Conservation (phyloP, 2,888 invertebrate species). For the Athalia cordata region DNA sequence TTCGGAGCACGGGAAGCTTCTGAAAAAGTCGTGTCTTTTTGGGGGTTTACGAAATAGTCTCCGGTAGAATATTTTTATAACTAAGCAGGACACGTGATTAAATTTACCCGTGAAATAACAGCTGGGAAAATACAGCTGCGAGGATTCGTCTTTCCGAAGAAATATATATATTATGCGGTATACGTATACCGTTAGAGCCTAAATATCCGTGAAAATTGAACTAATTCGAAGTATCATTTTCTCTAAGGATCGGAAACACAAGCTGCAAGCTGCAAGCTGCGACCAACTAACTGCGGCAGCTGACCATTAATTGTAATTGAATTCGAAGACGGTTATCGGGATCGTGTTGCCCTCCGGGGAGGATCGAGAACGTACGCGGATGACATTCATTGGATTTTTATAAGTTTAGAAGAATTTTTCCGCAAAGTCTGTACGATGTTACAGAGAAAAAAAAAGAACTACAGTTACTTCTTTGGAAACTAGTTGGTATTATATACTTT, state of each 20-base stretch:
- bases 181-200: too few relatives aligned
- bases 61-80: too few relatives aligned
- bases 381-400: neutral
- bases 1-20: too few relatives aligned
- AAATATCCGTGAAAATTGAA: too few relatives aligned
- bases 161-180: too few relatives aligned
- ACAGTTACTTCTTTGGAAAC: neutral
- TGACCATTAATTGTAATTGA: constrained; percentile 7
- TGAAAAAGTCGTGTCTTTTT: too few relatives aligned
- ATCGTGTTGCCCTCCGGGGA: neutral
- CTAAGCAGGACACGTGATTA: too few relatives aligned
- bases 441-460: neutral
- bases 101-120: too few relatives aligned
- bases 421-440: neutral
- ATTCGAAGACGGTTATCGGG: neutral
- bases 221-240: neutral
- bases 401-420: neutral
- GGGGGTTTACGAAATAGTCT: too few relatives aligned
- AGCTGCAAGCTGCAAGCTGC: neutral
- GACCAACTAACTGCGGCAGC: neutral
- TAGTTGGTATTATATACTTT: neutral
- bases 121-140: too few relatives aligned
- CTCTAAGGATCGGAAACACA: neutral
- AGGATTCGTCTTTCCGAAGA: too few relatives aligned
- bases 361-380: neutral